Evolutionary conservation across 2,888 invertebrate genomes (phyloP).

Genomic region (Linyphia triangularis): DNA sequence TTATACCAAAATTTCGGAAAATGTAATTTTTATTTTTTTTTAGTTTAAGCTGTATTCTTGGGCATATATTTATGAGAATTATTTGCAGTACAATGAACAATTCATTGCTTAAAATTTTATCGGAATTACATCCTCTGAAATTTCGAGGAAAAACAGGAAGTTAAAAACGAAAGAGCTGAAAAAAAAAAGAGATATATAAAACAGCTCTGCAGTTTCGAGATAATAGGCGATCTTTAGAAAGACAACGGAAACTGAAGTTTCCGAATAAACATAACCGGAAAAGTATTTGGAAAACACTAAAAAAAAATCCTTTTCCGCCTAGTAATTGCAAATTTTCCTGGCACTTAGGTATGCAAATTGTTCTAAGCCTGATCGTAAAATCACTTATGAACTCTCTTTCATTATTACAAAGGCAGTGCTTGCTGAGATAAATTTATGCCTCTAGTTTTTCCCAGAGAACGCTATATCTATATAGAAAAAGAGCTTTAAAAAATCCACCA

Average conservation of each 20-base stretch:
- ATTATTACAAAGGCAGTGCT: conserved; percentile 48
- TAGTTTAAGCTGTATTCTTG: too few species aligned
- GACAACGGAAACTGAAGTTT: conserved; percentile 53
- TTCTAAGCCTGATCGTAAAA: conserved; percentile 57
- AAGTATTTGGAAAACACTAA: conserved; percentile 50
- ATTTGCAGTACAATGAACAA: too few species aligned
- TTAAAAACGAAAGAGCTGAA: conserved; percentile 85
- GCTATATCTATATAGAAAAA: background rate
- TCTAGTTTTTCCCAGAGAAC: conserved; percentile 12
- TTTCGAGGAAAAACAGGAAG: background rate
- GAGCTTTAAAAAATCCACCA: conserved; percentile 35
- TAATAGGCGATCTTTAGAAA: conserved; percentile 50
- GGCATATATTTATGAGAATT: too few species aligned
- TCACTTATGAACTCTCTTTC: conserved; percentile 62
- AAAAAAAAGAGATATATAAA: conserved; percentile 38
- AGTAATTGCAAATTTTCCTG: conserved; percentile 69
- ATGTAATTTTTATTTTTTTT: too few species aligned
- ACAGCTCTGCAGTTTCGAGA: conserved; percentile 12
- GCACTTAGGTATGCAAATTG: conserved; percentile 70
- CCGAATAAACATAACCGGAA: conserved; percentile 57
- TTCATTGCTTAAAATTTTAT: too few species aligned
- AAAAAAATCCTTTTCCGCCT: conserved; percentile 48
- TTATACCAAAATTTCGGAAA: too few species aligned
- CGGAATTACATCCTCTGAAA: background rate
- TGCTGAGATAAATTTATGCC: conserved; percentile 43